Evolutionary conservation across 2,888 invertebrate genomes (phyloP).

Genomic region (Lasioglossum marginatum): DNA sequence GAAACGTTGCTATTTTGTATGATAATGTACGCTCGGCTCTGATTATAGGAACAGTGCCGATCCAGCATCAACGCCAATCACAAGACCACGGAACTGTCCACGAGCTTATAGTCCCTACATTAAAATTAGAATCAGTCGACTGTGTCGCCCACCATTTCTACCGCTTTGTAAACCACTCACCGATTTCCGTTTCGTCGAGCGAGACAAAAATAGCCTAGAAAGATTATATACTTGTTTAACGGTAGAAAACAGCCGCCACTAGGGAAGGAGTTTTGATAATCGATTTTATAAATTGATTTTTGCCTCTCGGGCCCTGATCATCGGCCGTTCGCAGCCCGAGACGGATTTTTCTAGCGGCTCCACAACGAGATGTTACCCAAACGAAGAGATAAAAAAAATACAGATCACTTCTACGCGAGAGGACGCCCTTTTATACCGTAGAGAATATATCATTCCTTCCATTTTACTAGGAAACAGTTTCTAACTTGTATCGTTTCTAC

Average conservation of each 20-base stretch:
- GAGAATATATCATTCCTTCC: slow-evolving; percentile 39
- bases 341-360: slow-evolving; percentile 19
- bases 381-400: neutral
- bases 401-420: slow-evolving; percentile 10
- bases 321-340: neutral
- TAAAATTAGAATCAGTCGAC: slow-evolving; percentile 25
- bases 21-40: slow-evolving; percentile 42
- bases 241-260: slow-evolving; percentile 2
- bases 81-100: slow-evolving; percentile 53
- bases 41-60: slow-evolving; percentile 17
- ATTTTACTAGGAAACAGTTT: slow-evolving; percentile 54
- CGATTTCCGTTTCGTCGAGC: slow-evolving; percentile 16
- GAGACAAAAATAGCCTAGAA: neutral
- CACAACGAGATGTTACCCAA: slow-evolving; percentile 4
- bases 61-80: slow-evolving; percentile 23
- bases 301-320: slow-evolving; percentile 4
- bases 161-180: slow-evolving; percentile 43
- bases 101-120: slow-evolving; percentile 60
- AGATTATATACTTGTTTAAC: slow-evolving; percentile 11
- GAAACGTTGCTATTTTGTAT: slow-evolving; percentile 8
- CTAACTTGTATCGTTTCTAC: slow-evolving; percentile 58
- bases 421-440: slow-evolving; percentile 48
- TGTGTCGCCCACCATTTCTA: slow-evolving; percentile 49
- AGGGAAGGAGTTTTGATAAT: slow-evolving; percentile 38
- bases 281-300: slow-evolving; percentile 46